These are phyloP conservation scores for Mimachlamys varia DNA, from an alignment of 2,888 invertebrate species.

Conservation along the genomic window DNA sequence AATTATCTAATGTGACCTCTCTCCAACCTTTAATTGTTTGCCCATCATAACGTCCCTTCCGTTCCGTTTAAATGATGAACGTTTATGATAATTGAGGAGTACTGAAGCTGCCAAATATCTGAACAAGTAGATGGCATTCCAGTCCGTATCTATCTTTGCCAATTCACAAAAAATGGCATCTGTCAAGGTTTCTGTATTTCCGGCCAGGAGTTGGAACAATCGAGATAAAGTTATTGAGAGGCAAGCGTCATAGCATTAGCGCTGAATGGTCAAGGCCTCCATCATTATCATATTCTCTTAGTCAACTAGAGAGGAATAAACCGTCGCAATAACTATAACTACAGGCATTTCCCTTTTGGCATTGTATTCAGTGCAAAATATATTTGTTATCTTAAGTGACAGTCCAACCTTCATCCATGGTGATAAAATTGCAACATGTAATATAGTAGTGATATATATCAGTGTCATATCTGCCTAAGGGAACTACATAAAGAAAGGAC, in stretches of 20 bases:
- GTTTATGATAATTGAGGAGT: background rate
- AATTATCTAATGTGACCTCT: slow-evolving; percentile 19
- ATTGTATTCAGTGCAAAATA: background rate
- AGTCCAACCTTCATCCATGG: slow-evolving; percentile 9
- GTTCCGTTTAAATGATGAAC: too few species aligned
- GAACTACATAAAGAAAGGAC: background rate
- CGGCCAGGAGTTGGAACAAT: slow-evolving; percentile 15
- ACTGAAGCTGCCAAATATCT: slow-evolving; percentile 1
- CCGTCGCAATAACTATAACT: background rate
- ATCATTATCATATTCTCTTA: background rate
- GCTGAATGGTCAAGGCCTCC: background rate
- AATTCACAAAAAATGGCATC: slow-evolving; percentile 36
- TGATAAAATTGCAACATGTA: slow-evolving; percentile 22
- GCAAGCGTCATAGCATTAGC: background rate
- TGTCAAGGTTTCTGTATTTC: slow-evolving; percentile 14
- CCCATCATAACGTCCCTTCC: background rate
- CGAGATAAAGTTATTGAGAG: background rate
- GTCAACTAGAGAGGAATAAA: background rate
- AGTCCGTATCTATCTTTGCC: background rate
- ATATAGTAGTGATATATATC: background rate
- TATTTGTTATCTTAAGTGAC: slow-evolving; percentile 29
- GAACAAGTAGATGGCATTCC: slow-evolving; percentile 27
- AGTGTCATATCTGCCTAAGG: background rate
- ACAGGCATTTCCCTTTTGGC: slow-evolving; percentile 16
- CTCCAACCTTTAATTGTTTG: slow-evolving; percentile 12